Conservation (phyloP, 2,888 invertebrate genomes). For the Encarsia formosa region DNA sequence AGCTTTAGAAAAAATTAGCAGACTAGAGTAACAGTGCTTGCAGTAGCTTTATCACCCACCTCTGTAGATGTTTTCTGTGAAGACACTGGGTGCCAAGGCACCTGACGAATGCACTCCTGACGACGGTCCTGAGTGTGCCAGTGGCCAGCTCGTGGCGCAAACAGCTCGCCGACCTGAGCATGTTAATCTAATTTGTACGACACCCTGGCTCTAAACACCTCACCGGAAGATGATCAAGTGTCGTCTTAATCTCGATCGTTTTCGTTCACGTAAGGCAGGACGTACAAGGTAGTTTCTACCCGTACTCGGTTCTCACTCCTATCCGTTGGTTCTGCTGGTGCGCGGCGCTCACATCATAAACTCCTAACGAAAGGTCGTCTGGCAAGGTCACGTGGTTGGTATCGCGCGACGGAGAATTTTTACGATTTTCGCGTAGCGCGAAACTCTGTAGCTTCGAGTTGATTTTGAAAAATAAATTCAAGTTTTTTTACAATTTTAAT, state of each 20-base stretch:
- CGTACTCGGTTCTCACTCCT: not conserved
- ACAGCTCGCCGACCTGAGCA: slow-evolving; percentile 68
- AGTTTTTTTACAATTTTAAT: too few relatives aligned
- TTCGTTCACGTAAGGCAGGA: not conserved
- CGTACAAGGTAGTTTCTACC: not conserved
- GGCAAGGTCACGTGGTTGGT: slow-evolving; percentile 46
- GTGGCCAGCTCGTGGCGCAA: slow-evolving; percentile 67
- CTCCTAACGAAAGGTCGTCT: slow-evolving; percentile 48
- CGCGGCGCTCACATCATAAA: slow-evolving; percentile 7
- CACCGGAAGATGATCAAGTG: not conserved
- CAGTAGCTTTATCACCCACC: too few relatives aligned
- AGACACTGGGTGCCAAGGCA: slow-evolving; percentile 60
- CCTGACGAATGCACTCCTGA: slow-evolving; percentile 59
- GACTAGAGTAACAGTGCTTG: not conserved
- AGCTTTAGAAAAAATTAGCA: not conserved
- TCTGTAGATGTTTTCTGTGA: slow-evolving; percentile 60
- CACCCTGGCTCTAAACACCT: too few relatives aligned
- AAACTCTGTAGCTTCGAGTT: too few relatives aligned
- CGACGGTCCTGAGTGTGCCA: slow-evolving; percentile 47
- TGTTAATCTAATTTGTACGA: slow-evolving; percentile 37
- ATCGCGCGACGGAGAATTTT: slow-evolving; percentile 11
- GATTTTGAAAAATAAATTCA: too few relatives aligned
- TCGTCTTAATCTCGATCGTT: slow-evolving; percentile 1
- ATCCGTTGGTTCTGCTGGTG: slow-evolving; percentile 21
- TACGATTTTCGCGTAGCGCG: too few relatives aligned